A percentile compares a stretch with the other conserved stretches of the same genome.
Conservation (phyloP, 2,113 vertebrate species). For the Zeus faber region DNA sequence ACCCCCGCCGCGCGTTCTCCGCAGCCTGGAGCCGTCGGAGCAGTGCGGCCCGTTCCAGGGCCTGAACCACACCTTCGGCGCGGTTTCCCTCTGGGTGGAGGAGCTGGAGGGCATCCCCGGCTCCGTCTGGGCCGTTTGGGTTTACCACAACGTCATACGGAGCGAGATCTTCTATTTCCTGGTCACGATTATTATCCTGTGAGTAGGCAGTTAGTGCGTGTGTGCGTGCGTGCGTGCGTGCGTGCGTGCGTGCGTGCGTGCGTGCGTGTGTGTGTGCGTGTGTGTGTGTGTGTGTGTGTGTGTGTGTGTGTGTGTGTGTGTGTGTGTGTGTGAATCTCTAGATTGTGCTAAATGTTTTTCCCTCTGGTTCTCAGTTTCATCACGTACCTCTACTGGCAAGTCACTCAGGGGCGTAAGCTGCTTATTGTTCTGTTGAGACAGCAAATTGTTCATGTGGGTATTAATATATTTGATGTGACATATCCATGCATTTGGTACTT, state of each 20-base stretch:
- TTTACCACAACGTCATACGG: slow-evolving; percentile 83
- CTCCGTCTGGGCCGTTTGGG: slow-evolving; percentile 81
- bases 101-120: slow-evolving; percentile 35
- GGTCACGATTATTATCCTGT: slow-evolving; percentile 80
- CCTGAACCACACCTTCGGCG: slow-evolving; percentile 74
- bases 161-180: slow-evolving; percentile 89
- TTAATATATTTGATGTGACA: background rate
- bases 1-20: background rate
- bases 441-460: slow-evolving; percentile 89
- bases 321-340: background rate
- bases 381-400: slow-evolving; percentile 86
- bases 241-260: background rate
- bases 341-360: background rate
- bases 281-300: background rate
- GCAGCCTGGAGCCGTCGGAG: slow-evolving; percentile 83
- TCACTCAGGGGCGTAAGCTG: slow-evolving; percentile 82
- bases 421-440: slow-evolving; percentile 72
- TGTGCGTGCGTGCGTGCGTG: background rate
- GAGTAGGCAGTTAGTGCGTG: slow-evolving; percentile 56
- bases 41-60: slow-evolving; percentile 87
- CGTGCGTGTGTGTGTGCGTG: background rate
- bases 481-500: background rate
- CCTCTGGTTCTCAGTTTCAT: slow-evolving; percentile 72
- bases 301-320: background rate
- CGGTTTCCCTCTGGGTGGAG: slow-evolving; percentile 78